Evolutionary conservation across 2,113 vertebrate species (phyloP), one percentile per base, ranked within the genome.

Genomic region (Theristicus caerulescens): DNA sequence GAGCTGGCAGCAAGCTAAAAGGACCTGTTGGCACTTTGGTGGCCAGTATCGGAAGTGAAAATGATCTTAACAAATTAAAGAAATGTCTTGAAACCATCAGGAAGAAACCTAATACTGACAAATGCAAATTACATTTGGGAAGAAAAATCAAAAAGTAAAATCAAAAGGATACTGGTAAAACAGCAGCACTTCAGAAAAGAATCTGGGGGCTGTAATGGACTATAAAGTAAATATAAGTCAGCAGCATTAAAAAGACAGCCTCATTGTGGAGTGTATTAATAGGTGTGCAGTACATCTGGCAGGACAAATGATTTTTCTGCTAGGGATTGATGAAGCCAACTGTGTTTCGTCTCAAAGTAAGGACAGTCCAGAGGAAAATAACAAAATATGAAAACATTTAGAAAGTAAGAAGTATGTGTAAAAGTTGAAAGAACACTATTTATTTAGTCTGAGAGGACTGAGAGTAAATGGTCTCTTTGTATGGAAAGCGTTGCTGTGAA

Each of bases 181-280:
- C 49, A 88, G 40, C 36, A 85, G 71, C 49, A 42, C 51, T 93
- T 93, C 51, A 62, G 46, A 58, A 72, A 66, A 82, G 67, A 82
- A 67, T 44, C 65, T 86, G 79, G 31, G 58, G 71, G 62, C 77
- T 94, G 61, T 95, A 94, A 93, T 90, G 82, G 69, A 69, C 74
- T 52, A 8, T 54, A 46, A 84, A 82, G n/a, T 78, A 96, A 95
- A 93, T 89, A 82, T 93, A 87, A 96, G 74, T 94, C 96, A 96
- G 88, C 87, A 82, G 22, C 3, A 4, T 78, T 72, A 59, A 59
- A 44, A 74, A 52, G 71, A 86, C 71, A 36, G 13, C 7, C 1
- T 94, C 36, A 26, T 38, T 61, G 9, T 65, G 70, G 47, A 80
- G 31, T 69, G 8, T 86, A 49, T 86, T 90, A 93, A 52, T 87